A percentile compares a stretch with the other conserved stretches of the same genome.
Conservation (phyloP, 2,797 vertebrate species). For the Pteronotus mesoamericanus region DNA sequence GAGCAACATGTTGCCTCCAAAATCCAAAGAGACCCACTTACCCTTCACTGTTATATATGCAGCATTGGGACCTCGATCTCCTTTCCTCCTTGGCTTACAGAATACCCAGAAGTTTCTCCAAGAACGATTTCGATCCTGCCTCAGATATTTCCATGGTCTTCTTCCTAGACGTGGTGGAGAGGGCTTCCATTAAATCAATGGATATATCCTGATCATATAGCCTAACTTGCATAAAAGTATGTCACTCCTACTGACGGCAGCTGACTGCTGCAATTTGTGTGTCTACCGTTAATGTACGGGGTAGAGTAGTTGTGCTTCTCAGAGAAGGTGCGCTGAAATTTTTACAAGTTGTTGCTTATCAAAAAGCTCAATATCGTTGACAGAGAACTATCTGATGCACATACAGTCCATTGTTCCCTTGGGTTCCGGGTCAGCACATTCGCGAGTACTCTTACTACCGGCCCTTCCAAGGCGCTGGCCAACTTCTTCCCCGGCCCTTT, state of each 20-base stretch:
- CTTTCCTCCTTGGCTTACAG: not conserved
- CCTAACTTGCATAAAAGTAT: slow-evolving; percentile 1
- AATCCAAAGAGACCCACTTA: not conserved
- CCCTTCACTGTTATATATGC: not conserved
- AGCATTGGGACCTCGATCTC: not conserved
- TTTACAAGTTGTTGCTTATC: slow-evolving; percentile 24
- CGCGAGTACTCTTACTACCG: not conserved
- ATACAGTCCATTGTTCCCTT: not conserved
- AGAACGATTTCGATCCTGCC: not conserved
- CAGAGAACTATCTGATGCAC: not conserved
- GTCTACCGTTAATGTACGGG: not conserved
- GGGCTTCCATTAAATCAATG: not conserved
- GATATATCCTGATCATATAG: not conserved
- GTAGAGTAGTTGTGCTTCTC: not conserved
- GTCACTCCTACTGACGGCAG: not conserved
- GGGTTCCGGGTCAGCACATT: slow-evolving; percentile 27
- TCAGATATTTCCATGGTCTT: not conserved
- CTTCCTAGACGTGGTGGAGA: not conserved
- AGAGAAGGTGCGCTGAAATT: not conserved
- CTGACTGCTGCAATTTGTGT: not conserved
- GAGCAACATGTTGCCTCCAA: not conserved
- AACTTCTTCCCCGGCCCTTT: not conserved
- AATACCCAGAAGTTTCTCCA: not conserved
- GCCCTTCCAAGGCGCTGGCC: not conserved
- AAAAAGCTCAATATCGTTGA: slow-evolving; percentile 45